Conservation (phyloP, 2,797 vertebrate species). For the Streptopelia turtur region DNA sequence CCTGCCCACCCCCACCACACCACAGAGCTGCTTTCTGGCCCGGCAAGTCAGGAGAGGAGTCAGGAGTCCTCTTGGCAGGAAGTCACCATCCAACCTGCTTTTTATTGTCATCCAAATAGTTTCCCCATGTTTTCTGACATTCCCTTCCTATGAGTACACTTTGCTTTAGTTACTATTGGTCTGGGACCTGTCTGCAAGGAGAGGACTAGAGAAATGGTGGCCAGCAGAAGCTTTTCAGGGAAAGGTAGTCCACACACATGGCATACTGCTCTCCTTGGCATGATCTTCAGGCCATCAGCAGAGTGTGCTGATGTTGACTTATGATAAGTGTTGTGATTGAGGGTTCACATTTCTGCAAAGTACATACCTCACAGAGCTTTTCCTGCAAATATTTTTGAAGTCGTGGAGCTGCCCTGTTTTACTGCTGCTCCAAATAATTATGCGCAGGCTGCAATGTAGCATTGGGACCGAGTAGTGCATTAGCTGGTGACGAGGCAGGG, state of each 20-base stretch:
- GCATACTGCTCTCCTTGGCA: fast-evolving
- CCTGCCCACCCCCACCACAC: neutral
- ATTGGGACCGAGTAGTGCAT: neutral
- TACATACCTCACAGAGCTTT: neutral
- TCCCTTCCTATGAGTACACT: neutral
- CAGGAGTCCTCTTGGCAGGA: neutral
- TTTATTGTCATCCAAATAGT: neutral
- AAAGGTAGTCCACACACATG: neutral
- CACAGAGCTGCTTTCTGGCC: neutral
- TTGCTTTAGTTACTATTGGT: neutral
- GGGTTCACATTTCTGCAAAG: neutral
- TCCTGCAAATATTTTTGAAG: neutral
- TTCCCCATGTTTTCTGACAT: neutral
- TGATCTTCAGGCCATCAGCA: neutral
- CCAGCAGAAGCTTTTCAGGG: neutral
- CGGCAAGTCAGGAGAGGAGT: neutral
- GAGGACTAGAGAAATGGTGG: neutral
- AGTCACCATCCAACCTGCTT: neutral
- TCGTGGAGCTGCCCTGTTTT: neutral
- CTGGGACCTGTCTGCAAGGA: neutral
- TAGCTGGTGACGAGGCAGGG: neutral
- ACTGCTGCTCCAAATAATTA: neutral
- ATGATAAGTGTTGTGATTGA: neutral
- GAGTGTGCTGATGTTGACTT: fast-evolving
- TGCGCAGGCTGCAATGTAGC: neutral